phyloP scores from a whole-genome alignment of 1,140 invertebrate genomes.

The Triops longicaudatus region DNA sequence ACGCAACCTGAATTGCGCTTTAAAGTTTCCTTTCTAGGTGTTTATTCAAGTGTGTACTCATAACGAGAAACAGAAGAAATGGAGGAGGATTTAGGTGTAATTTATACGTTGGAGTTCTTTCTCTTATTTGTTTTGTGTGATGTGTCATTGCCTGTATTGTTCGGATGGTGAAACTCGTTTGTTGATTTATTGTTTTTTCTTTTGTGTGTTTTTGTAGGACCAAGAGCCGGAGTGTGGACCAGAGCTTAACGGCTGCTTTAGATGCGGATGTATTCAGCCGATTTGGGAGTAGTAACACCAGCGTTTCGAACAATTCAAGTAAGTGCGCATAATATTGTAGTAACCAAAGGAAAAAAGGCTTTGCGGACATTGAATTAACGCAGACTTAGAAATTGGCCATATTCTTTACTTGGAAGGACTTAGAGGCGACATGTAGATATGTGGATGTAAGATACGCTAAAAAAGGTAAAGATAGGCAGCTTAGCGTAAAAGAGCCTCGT shows the following conservation, averaged over 20 bases:
- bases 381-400: neutral
- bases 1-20: neutral
- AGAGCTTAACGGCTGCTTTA: slow-evolving; percentile 69
- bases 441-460: too few species aligned
- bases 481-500: too few species aligned
- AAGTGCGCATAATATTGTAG: neutral
- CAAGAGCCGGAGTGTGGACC: slow-evolving; percentile 78
- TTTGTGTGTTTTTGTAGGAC: slow-evolving; percentile 53
- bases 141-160: neutral
- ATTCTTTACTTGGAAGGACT: neutral
- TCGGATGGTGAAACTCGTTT: neutral
- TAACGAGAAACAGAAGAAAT: neutral
- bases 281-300: slow-evolving; percentile 42
- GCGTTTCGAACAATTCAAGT: neutral
- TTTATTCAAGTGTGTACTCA: neutral
- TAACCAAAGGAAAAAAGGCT: neutral
- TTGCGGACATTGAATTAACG: neutral
- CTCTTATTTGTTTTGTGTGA: neutral
- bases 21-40: neutral
- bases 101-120: neutral
- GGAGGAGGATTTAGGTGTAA: neutral
- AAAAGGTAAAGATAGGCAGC: too few species aligned
- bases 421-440: too few species aligned
- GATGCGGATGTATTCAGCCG: slow-evolving; percentile 72
- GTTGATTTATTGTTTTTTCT: neutral